Evolutionary conservation across 92 coral and sea anemone genomes (phyloP).

Genomic region (Isaurus tuberculatus): DNA sequence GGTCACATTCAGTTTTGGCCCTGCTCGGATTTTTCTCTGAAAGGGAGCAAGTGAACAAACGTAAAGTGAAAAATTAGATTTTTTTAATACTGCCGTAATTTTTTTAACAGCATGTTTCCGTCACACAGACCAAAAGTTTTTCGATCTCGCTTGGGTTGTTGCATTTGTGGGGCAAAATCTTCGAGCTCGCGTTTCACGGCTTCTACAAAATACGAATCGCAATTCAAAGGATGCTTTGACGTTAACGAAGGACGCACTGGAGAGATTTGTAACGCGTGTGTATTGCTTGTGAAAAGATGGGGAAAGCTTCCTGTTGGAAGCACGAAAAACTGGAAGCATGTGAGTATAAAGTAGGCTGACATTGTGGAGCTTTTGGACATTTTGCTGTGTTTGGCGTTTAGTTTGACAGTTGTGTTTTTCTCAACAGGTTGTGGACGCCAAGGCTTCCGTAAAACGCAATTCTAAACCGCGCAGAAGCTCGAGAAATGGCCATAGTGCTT

Average conservation of each 20-base stretch:
- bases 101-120: constrained; percentile 73
- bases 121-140: constrained; percentile 93
- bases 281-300: constrained; percentile 95
- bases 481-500: constrained; percentile 61
- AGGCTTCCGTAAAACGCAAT: constrained; percentile 76
- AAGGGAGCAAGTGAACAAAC: neutral
- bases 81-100: neutral
- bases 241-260: constrained; percentile 84
- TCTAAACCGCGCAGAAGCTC: constrained; percentile 86
- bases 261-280: constrained; percentile 98
- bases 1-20: constrained; percentile 37
- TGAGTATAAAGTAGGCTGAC: constrained; percentile 54
- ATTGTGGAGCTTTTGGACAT: neutral
- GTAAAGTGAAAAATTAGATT: neutral
- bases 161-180: constrained; percentile 98
- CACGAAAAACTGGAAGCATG: constrained; percentile 95
- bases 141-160: constrained; percentile 96
- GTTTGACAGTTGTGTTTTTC: constrained; percentile 24
- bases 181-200: constrained; percentile 98
- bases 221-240: constrained; percentile 89
- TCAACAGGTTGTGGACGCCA: constrained; percentile 91
- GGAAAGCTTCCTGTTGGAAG: constrained; percentile 89
- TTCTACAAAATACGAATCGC: constrained; percentile 88
- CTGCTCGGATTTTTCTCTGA: neutral
- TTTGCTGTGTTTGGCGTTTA: constrained; percentile 12